Conservation (phyloP, 1,140 invertebrate species). For the Hydropsyche tenuis region DNA sequence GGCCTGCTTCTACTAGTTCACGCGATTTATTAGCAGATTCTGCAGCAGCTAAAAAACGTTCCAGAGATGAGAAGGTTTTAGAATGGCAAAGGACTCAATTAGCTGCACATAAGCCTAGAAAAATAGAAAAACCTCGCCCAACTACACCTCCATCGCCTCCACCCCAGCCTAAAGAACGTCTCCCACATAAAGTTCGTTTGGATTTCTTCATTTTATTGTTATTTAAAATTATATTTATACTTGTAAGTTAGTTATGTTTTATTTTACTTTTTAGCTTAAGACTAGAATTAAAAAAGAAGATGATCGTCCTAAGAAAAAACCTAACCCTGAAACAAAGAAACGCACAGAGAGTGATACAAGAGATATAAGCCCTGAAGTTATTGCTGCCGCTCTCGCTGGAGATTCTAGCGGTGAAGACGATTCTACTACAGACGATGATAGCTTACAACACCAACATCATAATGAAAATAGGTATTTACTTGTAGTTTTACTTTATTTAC, state of each 20-base stretch:
- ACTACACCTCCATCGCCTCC: conserved; percentile 49
- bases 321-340: conserved; percentile 11
- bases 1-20: conserved; percentile 50
- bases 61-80: conserved; percentile 59
- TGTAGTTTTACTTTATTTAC: background rate
- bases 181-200: conserved; percentile 22
- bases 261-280: conserved; percentile 42
- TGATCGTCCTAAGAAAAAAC: conserved; percentile 50
- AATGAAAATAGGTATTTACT: conserved; percentile 48
- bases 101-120: conserved; percentile 40
- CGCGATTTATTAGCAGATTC: conserved; percentile 51
- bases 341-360: conserved; percentile 23
- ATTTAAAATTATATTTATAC: background rate
- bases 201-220: background rate
- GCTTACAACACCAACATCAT: conserved; percentile 53
- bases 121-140: conserved; percentile 28
- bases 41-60: conserved; percentile 53
- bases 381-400: conserved; percentile 54
- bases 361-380: conserved; percentile 54
- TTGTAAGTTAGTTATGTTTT: background rate
- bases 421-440: conserved; percentile 51
- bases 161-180: conserved; percentile 51
- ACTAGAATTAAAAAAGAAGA: conserved; percentile 58
- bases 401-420: conserved; percentile 54
- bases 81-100: conserved; percentile 61